A percentile compares a stretch with the other conserved stretches of the same genome.
Conservation (phyloP, 2,888 invertebrate species). For the Pseudoips prasinana region DNA sequence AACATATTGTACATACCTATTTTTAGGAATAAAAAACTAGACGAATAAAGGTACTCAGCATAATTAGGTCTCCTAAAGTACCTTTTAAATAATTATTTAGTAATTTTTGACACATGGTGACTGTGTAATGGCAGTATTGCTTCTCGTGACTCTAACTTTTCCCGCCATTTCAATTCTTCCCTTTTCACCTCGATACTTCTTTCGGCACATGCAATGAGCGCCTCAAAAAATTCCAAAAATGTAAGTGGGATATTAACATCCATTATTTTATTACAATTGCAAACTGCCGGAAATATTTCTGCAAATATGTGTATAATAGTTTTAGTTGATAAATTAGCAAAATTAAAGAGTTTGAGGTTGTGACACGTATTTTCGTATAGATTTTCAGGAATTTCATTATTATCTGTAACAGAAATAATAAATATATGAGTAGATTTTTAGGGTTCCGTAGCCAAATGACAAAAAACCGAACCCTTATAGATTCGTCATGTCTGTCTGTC, state of each 20-base stretch:
- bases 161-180: conserved; percentile 31
- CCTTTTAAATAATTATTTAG: no score
- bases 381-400: conserved; percentile 17
- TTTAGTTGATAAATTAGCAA: conserved; percentile 59
- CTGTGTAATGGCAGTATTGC: no score
- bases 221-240: conserved; percentile 84
- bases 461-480: no score
- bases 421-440: no score
- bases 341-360: conserved; percentile 55
- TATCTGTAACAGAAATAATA: conserved; percentile 39
- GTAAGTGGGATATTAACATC: conserved; percentile 77
- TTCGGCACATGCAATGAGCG: conserved; percentile 67
- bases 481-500: no score
- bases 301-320: conserved; percentile 55
- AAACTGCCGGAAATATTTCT: conserved; percentile 74
- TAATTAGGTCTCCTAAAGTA: no score
- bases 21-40: no score
- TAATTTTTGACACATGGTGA: no score
- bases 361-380: conserved; percentile 15
- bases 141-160: no score
- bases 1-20: no score
- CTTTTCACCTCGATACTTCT: conserved; percentile 57
- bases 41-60: no score
- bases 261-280: conserved; percentile 52
- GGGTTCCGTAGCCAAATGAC: no score